Base-by-base conservation (phyloP, 2,888 invertebrate species). In the Amiota minor region DNA sequence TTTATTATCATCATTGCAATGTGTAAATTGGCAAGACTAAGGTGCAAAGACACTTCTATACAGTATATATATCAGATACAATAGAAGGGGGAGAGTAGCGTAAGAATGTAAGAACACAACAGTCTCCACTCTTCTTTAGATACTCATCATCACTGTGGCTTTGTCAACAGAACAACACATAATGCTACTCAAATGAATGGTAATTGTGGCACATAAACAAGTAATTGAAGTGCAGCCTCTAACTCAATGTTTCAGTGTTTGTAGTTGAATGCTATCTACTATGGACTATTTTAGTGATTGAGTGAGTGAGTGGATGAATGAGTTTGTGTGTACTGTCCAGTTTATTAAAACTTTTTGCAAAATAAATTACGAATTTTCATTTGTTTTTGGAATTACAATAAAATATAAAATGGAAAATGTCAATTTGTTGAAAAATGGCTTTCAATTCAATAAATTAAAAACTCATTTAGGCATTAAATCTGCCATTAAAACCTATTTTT, bases 1-100 rank as follows among this genome's bases (percentile, higher is more conserved):
- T 83, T 83, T 83, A 83, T 83, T 84, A 84, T 84, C 82, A 83
- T 85, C 84, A 84, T 83, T 80, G 85, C 81, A 78, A 78, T 83
- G 84, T 83, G 83, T 82, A 83, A 83, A 83, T 83, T 83, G 83
- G 78, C 82, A 85, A 85, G 78, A 82, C 84, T 78, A 80, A 83
- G 83, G 83, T 83, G 83, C 85, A 82, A 85, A 74, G 70, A 56
- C 53, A 74, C 73, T 75, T 73, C 18, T 55, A 77, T 18, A 35
- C 62, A 2, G n/a, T 16, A 18, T n/a, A n/a, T 18, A 62, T 10
- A 35, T 35, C 1, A 0, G 46, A 14, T 4, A 11, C 64, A 46
- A 56, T 56, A 20, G 9, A 53, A 1, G 9, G 50, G n/a, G 16
- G n/a, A 53, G 53, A 6, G 12, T 53, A 16, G 35, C 6, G 0